Conservation (phyloP, 2,797 vertebrate species). For the Aeoliscus strigatus region DNA sequence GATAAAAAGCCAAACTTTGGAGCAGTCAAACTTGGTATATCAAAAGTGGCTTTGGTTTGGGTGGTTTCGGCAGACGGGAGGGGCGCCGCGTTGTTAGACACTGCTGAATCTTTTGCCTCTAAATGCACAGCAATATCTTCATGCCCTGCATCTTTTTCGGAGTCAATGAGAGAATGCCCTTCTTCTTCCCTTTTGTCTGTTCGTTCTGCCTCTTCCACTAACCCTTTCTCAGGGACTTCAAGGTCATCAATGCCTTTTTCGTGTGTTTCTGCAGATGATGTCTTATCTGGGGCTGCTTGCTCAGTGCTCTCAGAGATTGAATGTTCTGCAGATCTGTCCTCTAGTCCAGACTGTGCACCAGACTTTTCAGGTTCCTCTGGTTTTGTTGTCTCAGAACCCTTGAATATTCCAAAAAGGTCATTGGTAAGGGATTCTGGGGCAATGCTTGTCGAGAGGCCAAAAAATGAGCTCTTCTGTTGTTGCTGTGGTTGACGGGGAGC, state of each 20-base stretch:
- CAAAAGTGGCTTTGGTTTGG: slow-evolving; percentile 73
- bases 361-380: slow-evolving; percentile 48
- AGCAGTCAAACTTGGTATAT: slow-evolving; percentile 69
- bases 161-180: slow-evolving; percentile 9
- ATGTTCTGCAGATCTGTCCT: slow-evolving; percentile 8
- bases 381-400: slow-evolving; percentile 69
- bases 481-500: slow-evolving; percentile 60
- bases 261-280: slow-evolving; percentile 24
- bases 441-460: slow-evolving; percentile 79
- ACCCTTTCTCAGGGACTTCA: slow-evolving; percentile 45
- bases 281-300: slow-evolving; percentile 21
- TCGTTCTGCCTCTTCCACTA: slow-evolving; percentile 46
- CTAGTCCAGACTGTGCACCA: slow-evolving; percentile 17
- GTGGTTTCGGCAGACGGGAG: slow-evolving; percentile 36
- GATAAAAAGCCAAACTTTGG: slow-evolving; percentile 80
- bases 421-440: slow-evolving; percentile 77
- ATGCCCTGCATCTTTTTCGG: slow-evolving; percentile 12
- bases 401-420: slow-evolving; percentile 87
- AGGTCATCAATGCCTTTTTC: slow-evolving; percentile 19
- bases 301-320: slow-evolving; percentile 22
- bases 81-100: slow-evolving; percentile 27
- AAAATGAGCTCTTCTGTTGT: slow-evolving; percentile 84
- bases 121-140: slow-evolving; percentile 8
- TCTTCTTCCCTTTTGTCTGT: slow-evolving; percentile 43
- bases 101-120: slow-evolving; percentile 11